Conservation (phyloP, 2,888 invertebrate species). For the Dioctria linearis region DNA sequence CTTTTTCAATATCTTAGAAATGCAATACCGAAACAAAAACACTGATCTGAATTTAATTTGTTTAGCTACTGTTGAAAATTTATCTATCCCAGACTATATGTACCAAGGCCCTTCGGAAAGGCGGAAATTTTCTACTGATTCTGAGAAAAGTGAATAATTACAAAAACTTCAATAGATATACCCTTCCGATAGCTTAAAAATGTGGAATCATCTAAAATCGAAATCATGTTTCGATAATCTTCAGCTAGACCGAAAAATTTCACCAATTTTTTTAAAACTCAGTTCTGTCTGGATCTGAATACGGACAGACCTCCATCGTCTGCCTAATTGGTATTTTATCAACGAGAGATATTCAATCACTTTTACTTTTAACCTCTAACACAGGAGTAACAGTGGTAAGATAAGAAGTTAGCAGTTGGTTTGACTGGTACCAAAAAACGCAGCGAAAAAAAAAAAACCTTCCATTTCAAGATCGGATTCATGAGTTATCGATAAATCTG, state of each 20-base stretch:
- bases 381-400: background rate
- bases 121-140: too few species aligned
- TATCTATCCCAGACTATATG: too few species aligned
- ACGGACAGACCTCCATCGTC: background rate
- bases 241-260: background rate
- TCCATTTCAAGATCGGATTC: conserved; percentile 14
- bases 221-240: conserved; percentile 1
- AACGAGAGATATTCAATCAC: conserved; percentile 34
- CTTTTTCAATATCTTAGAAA: too few species aligned
- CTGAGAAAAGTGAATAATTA: too few species aligned
- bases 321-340: conserved; percentile 37
- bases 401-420: background rate
- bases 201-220: background rate
- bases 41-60: too few species aligned
- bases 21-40: too few species aligned
- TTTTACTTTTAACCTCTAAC: conserved; percentile 43
- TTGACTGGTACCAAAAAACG: background rate
- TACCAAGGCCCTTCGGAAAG: too few species aligned
- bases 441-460: background rate
- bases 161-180: too few species aligned
- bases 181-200: too few species aligned
- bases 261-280: background rate
- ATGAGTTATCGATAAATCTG: conserved; percentile 38
- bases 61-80: too few species aligned
- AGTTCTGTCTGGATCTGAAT: background rate